phyloP scores from a whole-genome alignment of 2,113 vertebrate genomes.

The Ctenodactylus gundi region DNA sequence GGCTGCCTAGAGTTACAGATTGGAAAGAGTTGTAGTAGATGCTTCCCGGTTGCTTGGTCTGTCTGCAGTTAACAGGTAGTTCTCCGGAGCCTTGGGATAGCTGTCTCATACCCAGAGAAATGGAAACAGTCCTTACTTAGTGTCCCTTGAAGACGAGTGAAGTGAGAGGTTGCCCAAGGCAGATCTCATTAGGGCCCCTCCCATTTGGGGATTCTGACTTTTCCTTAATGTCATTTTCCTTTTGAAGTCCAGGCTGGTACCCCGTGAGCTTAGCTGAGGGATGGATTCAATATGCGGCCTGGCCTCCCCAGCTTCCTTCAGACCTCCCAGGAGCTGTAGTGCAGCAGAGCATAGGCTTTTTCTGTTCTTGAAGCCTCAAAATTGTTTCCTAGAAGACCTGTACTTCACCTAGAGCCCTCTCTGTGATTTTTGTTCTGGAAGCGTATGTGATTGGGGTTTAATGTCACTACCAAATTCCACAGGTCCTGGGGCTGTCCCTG shows the following conservation, averaged over 20 bases:
- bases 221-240: background rate
- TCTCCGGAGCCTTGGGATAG: background rate
- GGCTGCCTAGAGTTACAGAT: background rate
- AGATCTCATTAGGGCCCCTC: background rate
- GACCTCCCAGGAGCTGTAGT: background rate
- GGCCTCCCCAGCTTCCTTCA: background rate
- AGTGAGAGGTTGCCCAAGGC: background rate
- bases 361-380: background rate
- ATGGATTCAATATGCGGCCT: background rate
- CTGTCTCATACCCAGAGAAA: background rate
- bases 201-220: background rate
- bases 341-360: background rate
- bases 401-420: background rate
- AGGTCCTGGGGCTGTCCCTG: background rate
- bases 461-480: background rate
- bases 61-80: background rate
- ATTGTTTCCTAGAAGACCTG: background rate
- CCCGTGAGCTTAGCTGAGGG: background rate
- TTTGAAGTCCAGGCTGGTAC: background rate
- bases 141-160: background rate
- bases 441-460: background rate
- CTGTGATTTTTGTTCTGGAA: slow-evolving; percentile 7
- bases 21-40: background rate
- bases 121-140: background rate
- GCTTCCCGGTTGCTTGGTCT: background rate